Evolutionary conservation across 2,113 vertebrate genomes (phyloP), one percentile per base, ranked within the genome.

Genomic region (Steatornis caripensis): DNA sequence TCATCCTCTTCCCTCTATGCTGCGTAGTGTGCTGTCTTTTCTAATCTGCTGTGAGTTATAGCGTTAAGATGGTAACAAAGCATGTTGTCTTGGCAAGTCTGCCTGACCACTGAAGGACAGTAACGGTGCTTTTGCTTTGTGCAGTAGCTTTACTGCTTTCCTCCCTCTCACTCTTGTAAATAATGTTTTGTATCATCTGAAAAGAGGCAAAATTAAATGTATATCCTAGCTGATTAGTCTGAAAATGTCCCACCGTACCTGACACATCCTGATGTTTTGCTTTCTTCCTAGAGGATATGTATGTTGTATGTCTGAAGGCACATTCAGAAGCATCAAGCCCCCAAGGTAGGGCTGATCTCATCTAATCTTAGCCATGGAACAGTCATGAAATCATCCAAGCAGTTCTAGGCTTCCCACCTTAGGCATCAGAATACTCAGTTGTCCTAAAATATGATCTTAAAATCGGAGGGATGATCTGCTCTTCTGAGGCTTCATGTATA

Each of bases 381-480:
- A 49, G 34, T 48, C 46, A 29, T 20, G 6, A 15, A 36, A 4
- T 24, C 2, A 1, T 53, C 58, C 30, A 77, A 46, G 9, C 19
- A 41, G 58, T 70, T 87, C 18, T 15, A 19, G 21, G 24, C 32
- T 91, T 87, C 39, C 74, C 70, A 4, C 54, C 8, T 48, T 39
- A n/a, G 23, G 24, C 6, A 36, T 1, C 17, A n/a, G 41, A 36
- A 19, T 32, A 34, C 19, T 74, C 64, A 66, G 5, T 19, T 85
- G 29, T 54, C 46, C 29, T 41, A n/a, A 74, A 87, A 78, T 41
- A 36, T 2, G 8, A 12, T 48, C 45, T 51, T 45, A n/a, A 94
- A 74, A 77, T 37, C 0, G 0, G 9, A 77, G 15, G 11, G 43
- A 6, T 70, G 16, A 74, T 21, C 3, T 1, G 10, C 26, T 60